Evolutionary conservation across 2,797 vertebrate species (phyloP).

Genomic region (Catharus ustulatus): DNA sequence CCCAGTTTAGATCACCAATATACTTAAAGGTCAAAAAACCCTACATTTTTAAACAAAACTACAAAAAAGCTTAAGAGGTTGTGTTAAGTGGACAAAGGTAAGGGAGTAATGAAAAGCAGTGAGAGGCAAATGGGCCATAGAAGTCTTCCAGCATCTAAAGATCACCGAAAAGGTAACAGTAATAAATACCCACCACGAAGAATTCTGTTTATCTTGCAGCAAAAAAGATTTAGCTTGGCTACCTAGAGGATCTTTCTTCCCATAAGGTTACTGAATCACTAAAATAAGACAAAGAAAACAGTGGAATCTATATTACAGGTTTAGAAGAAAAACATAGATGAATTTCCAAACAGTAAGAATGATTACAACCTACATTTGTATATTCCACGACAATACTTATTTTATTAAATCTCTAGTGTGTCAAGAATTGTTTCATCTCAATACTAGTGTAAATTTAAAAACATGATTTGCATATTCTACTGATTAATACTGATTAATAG

Average conservation of each 20-base stretch:
- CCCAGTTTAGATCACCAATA: neutral
- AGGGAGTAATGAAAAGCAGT: neutral
- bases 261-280: neutral
- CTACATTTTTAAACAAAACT: neutral
- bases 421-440: neutral
- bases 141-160: neutral
- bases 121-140: neutral
- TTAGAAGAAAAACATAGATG: neutral
- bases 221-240: slow-evolving; percentile 27
- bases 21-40: neutral
- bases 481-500: neutral
- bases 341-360: neutral
- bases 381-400: neutral
- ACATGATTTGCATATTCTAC: neutral
- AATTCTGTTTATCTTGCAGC: neutral
- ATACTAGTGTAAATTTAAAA: neutral
- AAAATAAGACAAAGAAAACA: neutral
- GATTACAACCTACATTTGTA: neutral
- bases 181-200: neutral
- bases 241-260: neutral
- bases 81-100: neutral
- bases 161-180: neutral
- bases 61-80: neutral
- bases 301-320: neutral
- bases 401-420: neutral